phyloP scores from a whole-genome alignment of 2,113 vertebrate species.

The Camarhynchus parvulus region DNA sequence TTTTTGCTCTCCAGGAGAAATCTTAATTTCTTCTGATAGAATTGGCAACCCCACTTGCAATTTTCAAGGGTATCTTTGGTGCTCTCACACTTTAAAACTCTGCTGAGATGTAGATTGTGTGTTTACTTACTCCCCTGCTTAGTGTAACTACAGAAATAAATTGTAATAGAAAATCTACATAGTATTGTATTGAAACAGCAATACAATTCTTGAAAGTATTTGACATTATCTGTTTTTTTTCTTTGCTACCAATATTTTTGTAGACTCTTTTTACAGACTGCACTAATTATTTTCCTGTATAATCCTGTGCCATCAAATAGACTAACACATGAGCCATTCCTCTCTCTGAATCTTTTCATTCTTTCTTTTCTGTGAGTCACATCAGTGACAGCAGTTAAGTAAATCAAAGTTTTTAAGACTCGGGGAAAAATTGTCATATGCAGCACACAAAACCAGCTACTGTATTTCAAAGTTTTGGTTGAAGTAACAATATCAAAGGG shows the following conservation, averaged over 20 bases:
- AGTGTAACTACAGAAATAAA: background rate
- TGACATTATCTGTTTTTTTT: background rate
- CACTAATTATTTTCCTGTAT: conserved; percentile 30
- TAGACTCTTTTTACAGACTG: background rate
- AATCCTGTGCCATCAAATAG: conserved; percentile 49
- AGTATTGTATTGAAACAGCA: background rate
- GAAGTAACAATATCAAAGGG: conserved; percentile 56
- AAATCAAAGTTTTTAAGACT: conserved; percentile 61
- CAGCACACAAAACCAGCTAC: conserved; percentile 25
- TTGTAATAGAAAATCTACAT: background rate
- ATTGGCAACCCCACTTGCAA: background rate
- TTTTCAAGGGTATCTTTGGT: background rate
- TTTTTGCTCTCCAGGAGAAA: background rate
- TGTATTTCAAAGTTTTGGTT: conserved; percentile 61
- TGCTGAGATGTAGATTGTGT: background rate
- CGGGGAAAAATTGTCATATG: conserved; percentile 15
- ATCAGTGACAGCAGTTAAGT: conserved; percentile 41
- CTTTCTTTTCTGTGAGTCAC: conserved; percentile 19
- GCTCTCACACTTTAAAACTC: background rate
- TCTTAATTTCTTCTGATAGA: background rate
- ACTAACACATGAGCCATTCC: conserved; percentile 23
- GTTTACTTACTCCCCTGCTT: background rate
- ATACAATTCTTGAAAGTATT: background rate
- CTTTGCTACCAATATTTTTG: background rate
- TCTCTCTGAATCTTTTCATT: background rate